These are phyloP conservation scores for Ethmia dodecea DNA, from an alignment of 2,888 invertebrate genomes.

Conservation along the genomic window DNA sequence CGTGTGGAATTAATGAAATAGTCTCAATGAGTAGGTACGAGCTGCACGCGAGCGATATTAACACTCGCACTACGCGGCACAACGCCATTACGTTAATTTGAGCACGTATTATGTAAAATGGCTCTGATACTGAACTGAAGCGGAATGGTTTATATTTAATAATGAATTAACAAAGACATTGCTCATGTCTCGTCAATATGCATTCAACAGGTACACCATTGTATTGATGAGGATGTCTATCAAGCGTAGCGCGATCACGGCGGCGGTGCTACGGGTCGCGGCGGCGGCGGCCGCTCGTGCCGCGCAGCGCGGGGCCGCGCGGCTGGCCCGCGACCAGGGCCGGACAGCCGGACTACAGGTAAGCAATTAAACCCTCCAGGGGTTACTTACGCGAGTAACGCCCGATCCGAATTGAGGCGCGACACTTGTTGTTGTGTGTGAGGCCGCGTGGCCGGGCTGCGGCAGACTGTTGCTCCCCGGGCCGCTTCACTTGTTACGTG, in stretches of 20 bases:
- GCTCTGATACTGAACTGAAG: too few relatives aligned
- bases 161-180: constrained; percentile 22
- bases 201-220: constrained; percentile 63
- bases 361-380: constrained; percentile 45
- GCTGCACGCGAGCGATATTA: too few relatives aligned
- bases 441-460: constrained; percentile 73
- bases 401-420: constrained; percentile 38
- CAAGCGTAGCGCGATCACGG: constrained; percentile 20
- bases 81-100: too few relatives aligned
- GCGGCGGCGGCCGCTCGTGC: constrained; percentile 12
- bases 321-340: constrained; percentile 18
- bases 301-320: constrained; percentile 13
- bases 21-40: too few relatives aligned
- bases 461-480: constrained; percentile 78
- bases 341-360: constrained; percentile 30
- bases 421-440: constrained; percentile 53
- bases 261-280: constrained; percentile 13
- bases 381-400: constrained; percentile 57
- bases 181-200: constrained; percentile 40
- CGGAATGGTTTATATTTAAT: too few relatives aligned
- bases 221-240: constrained; percentile 41
- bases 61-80: too few relatives aligned
- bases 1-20: too few relatives aligned
- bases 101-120: too few relatives aligned
- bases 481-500: constrained; percentile 75